Conservation (phyloP, 2,888 invertebrate genomes). For the Ophion obscuratus region DNA sequence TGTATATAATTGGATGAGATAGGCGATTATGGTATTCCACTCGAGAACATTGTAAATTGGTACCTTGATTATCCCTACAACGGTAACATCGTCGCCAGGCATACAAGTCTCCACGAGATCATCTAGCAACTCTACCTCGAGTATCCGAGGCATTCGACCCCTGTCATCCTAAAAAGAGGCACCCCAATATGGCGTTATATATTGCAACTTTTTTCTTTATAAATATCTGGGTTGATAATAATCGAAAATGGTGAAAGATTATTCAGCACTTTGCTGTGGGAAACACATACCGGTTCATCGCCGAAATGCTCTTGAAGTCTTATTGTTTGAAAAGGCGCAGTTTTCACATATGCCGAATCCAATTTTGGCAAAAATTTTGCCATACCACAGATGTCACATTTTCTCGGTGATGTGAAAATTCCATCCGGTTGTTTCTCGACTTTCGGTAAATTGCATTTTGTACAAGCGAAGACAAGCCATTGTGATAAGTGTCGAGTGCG, state of each 20-base stretch:
- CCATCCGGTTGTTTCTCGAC: conserved; percentile 86
- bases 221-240: not conserved
- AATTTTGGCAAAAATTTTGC: conserved; percentile 88
- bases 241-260: not conserved
- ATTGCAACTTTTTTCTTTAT: conserved; percentile 3
- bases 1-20: too few species aligned
- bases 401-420: conserved; percentile 86
- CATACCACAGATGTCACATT: conserved; percentile 86
- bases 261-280: not conserved
- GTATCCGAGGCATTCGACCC: conserved; percentile 90
- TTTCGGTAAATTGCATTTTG: conserved; percentile 86
- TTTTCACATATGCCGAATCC: conserved; percentile 89
- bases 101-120: conserved; percentile 91
- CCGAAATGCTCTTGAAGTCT: conserved; percentile 92
- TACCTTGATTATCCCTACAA: conserved; percentile 94
- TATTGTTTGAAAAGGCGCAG: conserved; percentile 92
- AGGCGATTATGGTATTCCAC: too few species aligned
- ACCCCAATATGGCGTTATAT: not conserved
- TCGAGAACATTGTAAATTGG: not conserved
- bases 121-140: conserved; percentile 95
- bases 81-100: conserved; percentile 94
- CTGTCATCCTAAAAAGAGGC: conserved; percentile 86
- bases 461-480: conserved; percentile 92
- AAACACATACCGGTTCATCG: conserved; percentile 87
- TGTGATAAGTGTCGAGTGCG: conserved; percentile 90